Percentiles rank a stretch among this genome's conserved stretches.
Conservation (phyloP, 1,140 invertebrate genomes). For the Saxidomus purpurata region DNA sequence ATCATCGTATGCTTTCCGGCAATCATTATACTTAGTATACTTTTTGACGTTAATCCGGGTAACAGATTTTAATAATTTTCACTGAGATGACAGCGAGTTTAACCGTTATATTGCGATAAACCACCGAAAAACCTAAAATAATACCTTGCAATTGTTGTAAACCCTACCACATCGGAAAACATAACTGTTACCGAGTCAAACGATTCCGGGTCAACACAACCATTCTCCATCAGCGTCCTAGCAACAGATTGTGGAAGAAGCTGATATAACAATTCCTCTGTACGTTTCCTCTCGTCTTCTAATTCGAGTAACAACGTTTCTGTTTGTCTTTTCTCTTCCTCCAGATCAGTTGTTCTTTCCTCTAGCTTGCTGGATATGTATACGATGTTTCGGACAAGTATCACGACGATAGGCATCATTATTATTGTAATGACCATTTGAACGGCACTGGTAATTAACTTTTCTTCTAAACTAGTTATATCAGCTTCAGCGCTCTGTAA, state of each 20-base stretch:
- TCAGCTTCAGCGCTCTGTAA: constrained; percentile 13
- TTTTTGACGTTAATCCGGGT: too few relatives aligned
- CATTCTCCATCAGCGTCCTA: constrained; percentile 13
- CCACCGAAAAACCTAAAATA: too few relatives aligned
- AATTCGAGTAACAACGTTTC: not conserved
- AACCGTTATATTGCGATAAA: too few relatives aligned
- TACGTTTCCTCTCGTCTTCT: constrained; percentile 44
- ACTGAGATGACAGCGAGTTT: too few relatives aligned
- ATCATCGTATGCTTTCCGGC: too few relatives aligned
- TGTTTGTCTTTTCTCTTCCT: constrained; percentile 59
- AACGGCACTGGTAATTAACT: not conserved
- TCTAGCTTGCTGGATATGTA: not conserved
- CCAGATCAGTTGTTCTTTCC: constrained; percentile 53
- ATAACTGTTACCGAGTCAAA: constrained; percentile 84
- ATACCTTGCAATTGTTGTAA: constrained; percentile 89
- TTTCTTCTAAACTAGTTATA: not conserved
- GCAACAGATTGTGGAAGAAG: constrained; percentile 52
- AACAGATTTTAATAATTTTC: too few relatives aligned
- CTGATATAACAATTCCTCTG: constrained; percentile 52
- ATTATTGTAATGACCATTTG: not conserved
- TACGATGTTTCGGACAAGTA: constrained; percentile 23
- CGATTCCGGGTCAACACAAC: constrained; percentile 26
- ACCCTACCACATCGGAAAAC: constrained; percentile 93
- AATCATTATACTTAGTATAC: too few relatives aligned
- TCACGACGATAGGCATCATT: constrained; percentile 13